Conservation (phyloP, 2,113 vertebrate species). For the Indicator indicator region DNA sequence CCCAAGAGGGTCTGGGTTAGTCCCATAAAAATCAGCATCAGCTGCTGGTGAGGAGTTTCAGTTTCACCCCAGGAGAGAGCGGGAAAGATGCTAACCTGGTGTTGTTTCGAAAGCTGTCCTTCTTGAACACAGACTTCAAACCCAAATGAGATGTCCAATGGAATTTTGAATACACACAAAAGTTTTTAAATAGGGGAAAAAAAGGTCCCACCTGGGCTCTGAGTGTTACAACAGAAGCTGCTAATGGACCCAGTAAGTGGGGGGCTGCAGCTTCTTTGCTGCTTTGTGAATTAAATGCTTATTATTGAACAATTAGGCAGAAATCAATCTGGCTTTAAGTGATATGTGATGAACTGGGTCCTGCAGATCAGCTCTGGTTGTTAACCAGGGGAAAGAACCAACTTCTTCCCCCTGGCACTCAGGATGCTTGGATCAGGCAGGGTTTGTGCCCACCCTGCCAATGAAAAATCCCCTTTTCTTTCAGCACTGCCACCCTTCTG, state of each 20-base stretch:
- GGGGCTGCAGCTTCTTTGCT: not conserved
- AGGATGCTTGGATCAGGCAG: accelerated
- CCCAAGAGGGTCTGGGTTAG: not conserved
- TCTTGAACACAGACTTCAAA: constrained; percentile 43
- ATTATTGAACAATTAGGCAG: constrained; percentile 34
- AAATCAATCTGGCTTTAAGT: constrained; percentile 6
- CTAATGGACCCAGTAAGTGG: not conserved
- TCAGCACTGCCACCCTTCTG: not conserved
- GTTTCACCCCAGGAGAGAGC: not conserved
- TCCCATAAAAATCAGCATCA: not conserved
- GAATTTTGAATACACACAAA: not conserved
- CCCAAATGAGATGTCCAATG: constrained; percentile 14
- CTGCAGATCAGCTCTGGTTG: not conserved
- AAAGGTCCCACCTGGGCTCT: not conserved
- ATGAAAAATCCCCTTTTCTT: not conserved
- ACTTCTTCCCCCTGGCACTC: accelerated
- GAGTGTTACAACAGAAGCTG: not conserved
- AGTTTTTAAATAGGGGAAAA: not conserved
- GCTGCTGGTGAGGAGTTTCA: not conserved
- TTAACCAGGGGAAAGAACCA: not conserved
- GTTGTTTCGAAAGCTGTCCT: constrained; percentile 27
- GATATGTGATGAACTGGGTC: not conserved
- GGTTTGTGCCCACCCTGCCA: not conserved
- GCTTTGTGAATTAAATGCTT: constrained; percentile 36
- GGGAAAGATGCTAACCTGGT: not conserved